Percentiles rank a stretch among this genome's conserved stretches.
These are phyloP conservation scores for Hyposoter dolosus DNA, from an alignment of 2,888 invertebrate species.

Conservation along the genomic window DNA sequence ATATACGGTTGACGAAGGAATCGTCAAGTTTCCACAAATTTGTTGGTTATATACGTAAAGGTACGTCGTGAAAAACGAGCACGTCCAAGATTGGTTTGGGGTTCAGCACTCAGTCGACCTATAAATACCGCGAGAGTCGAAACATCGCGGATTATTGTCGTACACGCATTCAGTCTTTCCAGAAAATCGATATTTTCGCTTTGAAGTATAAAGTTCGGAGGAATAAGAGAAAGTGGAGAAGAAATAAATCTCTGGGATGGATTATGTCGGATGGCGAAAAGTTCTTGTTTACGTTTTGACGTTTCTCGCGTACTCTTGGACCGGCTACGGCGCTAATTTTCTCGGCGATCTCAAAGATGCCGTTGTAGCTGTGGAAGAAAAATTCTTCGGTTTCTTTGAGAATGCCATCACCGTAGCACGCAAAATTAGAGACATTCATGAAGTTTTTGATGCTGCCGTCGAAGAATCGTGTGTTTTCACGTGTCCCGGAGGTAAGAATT, in stretches of 20 bases:
- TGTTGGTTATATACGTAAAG: constrained; percentile 31
- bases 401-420: constrained; percentile 91
- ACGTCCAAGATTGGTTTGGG: constrained; percentile 28
- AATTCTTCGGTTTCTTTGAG: constrained; percentile 91
- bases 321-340: constrained; percentile 92
- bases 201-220: background rate
- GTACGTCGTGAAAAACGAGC: constrained; percentile 15
- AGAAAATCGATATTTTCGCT: constrained; percentile 42
- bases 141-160: background rate
- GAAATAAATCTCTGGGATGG: constrained; percentile 86
- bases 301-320: constrained; percentile 92
- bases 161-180: constrained; percentile 14
- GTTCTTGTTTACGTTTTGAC: constrained; percentile 91
- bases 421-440: constrained; percentile 91
- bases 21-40: background rate
- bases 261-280: constrained; percentile 90
- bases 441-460: constrained; percentile 93
- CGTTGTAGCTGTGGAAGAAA: constrained; percentile 91
- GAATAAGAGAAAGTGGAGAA: background rate
- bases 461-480: constrained; percentile 93
- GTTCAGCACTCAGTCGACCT: constrained; percentile 69
- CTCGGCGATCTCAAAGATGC: constrained; percentile 91
- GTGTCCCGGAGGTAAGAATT: constrained; percentile 89
- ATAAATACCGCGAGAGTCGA: constrained; percentile 73
- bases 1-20: constrained; percentile 31